Evolutionary conservation across 2,113 vertebrate genomes (phyloP), one percentile per base, ranked within the genome.

Genomic region (rabbit (Oryctolagus cuniculus)): DNA sequence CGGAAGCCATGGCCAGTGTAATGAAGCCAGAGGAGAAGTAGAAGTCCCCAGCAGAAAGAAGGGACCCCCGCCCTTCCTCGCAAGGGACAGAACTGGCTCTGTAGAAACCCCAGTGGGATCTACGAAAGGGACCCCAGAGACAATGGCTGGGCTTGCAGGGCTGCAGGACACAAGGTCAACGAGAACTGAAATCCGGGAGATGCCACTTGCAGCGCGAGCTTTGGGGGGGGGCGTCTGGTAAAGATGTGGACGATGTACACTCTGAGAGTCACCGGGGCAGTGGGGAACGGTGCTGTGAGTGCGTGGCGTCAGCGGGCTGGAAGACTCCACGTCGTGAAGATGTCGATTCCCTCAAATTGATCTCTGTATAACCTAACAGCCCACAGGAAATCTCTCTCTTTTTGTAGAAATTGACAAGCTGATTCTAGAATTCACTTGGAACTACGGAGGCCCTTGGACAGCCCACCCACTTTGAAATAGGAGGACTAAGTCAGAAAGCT

Each of bases 281-380:
- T 44, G 1, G 6, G 44, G 44, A 44, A 44, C 7, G 44, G 44
- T 7, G 44, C 17, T 58, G 38, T 6, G 73, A 77, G 17, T 2
- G 21, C 15, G 9, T 9, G 4, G 17, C 2, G 2, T 15, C 5
- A 3, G 36, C 25, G 3, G 66, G 3, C 27, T 1, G 34, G 81
- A 81, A 64, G 49, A 16, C 24, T 22, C 49, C 3, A 1, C 10
- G 13, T 8, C 10, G 19, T 25, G 21, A 24, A 31, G n/a, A 55
- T 9, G 58, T 44, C 80, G 22, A 0, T 44, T 63, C 27, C 55
- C 34, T 29, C 21, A 74, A 74, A 17, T 8, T 16, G 61, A 72
- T 55, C 69, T 64, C 16, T 19, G 38, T n/a, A 9, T 77, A 53
- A 73, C 63, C 55, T 44, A 44, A 70, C 22, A 4, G 55, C 21